Percentiles rank a stretch among this genome's conserved stretches.
phyloP scores from a whole-genome alignment of 1,140 invertebrate species.

The Tachypleus tridentatus region DNA sequence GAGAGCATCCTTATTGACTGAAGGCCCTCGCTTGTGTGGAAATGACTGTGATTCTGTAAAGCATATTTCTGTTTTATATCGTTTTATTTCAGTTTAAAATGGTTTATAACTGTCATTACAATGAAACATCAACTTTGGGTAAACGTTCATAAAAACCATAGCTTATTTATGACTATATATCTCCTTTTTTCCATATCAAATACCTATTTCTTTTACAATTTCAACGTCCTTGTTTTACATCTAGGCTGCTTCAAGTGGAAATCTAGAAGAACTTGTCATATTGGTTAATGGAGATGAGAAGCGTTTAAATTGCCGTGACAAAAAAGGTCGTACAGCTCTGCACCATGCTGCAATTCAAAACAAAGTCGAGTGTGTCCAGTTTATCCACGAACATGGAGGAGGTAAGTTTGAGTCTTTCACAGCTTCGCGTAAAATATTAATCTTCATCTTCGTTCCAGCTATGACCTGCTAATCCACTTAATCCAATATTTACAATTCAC shows the following conservation, averaged over 20 bases:
- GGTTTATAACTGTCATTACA: too few relatives aligned
- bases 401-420: slow-evolving; percentile 40
- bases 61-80: too few relatives aligned
- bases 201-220: too few relatives aligned
- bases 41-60: too few relatives aligned
- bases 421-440: background rate
- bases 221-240: background rate
- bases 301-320: background rate
- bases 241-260: background rate
- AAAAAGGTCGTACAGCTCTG: slow-evolving; percentile 24
- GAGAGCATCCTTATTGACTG: too few relatives aligned
- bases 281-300: background rate
- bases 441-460: background rate
- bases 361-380: slow-evolving; percentile 56
- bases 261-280: background rate
- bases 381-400: slow-evolving; percentile 53
- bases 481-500: too few relatives aligned
- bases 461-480: background rate
- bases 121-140: too few relatives aligned
- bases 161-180: too few relatives aligned
- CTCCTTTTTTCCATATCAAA: too few relatives aligned
- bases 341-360: slow-evolving; percentile 67
- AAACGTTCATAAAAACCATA: too few relatives aligned
- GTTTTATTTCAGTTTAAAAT: too few relatives aligned
- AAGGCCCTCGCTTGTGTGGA: too few relatives aligned